phyloP scores from a whole-genome alignment of 2,797 vertebrate genomes.

The Phrynocephalus vlangalii region DNA sequence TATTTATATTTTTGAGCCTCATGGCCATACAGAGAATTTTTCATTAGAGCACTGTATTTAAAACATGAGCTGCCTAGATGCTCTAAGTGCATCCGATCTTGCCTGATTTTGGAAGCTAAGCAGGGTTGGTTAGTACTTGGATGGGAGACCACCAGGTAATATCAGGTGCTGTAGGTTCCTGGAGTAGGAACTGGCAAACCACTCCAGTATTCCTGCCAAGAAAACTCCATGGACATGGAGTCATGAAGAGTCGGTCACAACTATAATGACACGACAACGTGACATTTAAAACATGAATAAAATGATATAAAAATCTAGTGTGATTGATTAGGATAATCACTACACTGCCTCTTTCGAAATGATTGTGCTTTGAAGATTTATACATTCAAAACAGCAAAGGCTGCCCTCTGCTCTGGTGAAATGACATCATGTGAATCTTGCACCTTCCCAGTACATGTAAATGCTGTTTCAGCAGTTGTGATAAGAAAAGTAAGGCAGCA shows the following conservation, averaged over 20 bases:
- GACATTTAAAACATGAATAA: neutral
- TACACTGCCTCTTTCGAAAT: neutral
- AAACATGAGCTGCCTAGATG: neutral
- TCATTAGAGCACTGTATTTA: neutral
- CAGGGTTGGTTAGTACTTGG: too few relatives aligned
- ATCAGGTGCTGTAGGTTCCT: too few relatives aligned
- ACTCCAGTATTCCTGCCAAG: too few relatives aligned
- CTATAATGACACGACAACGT: too few relatives aligned
- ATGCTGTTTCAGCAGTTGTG: slow-evolving; percentile 43
- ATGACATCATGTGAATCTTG: neutral
- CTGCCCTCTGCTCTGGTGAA: slow-evolving; percentile 3
- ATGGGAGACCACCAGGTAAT: too few relatives aligned
- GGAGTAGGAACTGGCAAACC: too few relatives aligned
- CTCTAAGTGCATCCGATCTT: too few relatives aligned
- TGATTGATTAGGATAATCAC: too few relatives aligned
- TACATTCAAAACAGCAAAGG: neutral
- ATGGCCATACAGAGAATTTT: neutral
- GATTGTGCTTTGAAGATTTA: neutral
- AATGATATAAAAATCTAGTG: neutral
- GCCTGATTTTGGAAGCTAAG: too few relatives aligned
- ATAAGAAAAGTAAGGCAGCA: slow-evolving; percentile 60
- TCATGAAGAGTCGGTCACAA: too few relatives aligned
- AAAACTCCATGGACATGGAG: too few relatives aligned
- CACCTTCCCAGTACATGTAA: slow-evolving; percentile 34
- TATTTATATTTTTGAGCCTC: neutral